A percentile compares a stretch with the other conserved stretches of the same genome.
These are phyloP conservation scores for Pelmatolapia mariae DNA, from an alignment of 2,113 vertebrate genomes.

Conservation along the genomic window DNA sequence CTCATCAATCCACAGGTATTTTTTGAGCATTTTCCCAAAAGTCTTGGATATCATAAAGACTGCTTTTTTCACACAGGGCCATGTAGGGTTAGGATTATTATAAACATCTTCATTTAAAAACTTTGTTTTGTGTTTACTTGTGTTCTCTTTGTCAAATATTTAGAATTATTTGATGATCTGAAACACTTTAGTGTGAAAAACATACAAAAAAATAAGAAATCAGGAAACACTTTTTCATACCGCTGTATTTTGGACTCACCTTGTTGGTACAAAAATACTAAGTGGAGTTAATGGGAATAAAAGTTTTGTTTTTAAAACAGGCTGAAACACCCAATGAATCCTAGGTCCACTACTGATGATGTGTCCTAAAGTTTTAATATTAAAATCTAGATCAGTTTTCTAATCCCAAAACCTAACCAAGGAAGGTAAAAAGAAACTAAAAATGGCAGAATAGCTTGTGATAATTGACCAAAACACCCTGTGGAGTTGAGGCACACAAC, in stretches of 20 bases:
- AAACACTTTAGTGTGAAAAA: not conserved
- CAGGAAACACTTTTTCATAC: too few species aligned
- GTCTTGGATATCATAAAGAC: not conserved
- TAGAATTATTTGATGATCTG: not conserved
- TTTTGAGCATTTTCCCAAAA: too few species aligned
- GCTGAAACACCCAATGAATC: not conserved
- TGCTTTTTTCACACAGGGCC: not conserved
- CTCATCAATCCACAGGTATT: too few species aligned
- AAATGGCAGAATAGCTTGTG: not conserved
- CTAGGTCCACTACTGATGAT: not conserved
- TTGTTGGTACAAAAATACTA: too few species aligned
- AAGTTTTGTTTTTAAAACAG: not conserved
- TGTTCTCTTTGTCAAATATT: not conserved
- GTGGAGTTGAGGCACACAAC: not conserved
- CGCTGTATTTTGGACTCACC: too few species aligned
- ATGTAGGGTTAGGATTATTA: not conserved
- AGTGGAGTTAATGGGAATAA: not conserved
- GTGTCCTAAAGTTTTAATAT: not conserved
- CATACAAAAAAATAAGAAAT: too few species aligned
- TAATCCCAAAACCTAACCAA: not conserved
- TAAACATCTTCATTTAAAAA: not conserved
- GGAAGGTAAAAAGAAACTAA: not conserved
- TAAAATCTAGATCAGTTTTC: not conserved
- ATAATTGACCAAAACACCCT: not conserved
- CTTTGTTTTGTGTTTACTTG: not conserved